Conservation (phyloP, 2,888 invertebrate genomes). For the Baccha elongata region DNA sequence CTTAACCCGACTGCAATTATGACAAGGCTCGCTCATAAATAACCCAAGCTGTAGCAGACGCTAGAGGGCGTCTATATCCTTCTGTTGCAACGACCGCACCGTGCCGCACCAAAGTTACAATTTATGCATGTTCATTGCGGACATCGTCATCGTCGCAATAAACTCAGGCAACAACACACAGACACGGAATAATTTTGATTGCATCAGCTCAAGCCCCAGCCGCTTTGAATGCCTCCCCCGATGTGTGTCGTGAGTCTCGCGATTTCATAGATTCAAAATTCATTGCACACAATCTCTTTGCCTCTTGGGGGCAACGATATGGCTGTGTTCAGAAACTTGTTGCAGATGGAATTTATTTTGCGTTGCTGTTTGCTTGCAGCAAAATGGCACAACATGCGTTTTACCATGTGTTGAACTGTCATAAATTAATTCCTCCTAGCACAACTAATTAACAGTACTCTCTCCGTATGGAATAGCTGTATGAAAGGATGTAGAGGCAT, state of each 20-base stretch:
- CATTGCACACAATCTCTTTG: constrained; percentile 15
- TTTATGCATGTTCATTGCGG: constrained; percentile 50
- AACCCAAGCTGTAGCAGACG: constrained; percentile 49
- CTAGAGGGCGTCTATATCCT: constrained; percentile 64
- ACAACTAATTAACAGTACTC: constrained; percentile 67
- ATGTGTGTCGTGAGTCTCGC: constrained; percentile 13
- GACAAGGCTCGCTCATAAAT: constrained; percentile 64
- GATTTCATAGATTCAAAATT: constrained; percentile 39
- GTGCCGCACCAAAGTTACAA: constrained; percentile 30
- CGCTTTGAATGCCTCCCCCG: constrained; percentile 15
- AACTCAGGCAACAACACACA: constrained; percentile 47
- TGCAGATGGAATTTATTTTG: constrained; percentile 67
- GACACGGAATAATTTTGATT: constrained; percentile 64
- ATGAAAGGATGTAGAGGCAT: constrained; percentile 29
- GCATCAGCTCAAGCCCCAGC: constrained; percentile 39
- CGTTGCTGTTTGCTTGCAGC: constrained; percentile 48
- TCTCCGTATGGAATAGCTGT: constrained; percentile 48
- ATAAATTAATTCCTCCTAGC: constrained; percentile 68
- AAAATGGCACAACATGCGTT: constrained; percentile 59
- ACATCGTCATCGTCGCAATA: constrained; percentile 60
- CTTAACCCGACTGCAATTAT: constrained; percentile 71
- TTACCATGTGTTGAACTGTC: constrained; percentile 69
- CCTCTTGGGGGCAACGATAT: constrained; percentile 57
- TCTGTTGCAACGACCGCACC: constrained; percentile 19
- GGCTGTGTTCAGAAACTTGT: constrained; percentile 64